Base-by-base conservation (phyloP, 2,888 invertebrate species). In the Elysia crispata region DNA sequence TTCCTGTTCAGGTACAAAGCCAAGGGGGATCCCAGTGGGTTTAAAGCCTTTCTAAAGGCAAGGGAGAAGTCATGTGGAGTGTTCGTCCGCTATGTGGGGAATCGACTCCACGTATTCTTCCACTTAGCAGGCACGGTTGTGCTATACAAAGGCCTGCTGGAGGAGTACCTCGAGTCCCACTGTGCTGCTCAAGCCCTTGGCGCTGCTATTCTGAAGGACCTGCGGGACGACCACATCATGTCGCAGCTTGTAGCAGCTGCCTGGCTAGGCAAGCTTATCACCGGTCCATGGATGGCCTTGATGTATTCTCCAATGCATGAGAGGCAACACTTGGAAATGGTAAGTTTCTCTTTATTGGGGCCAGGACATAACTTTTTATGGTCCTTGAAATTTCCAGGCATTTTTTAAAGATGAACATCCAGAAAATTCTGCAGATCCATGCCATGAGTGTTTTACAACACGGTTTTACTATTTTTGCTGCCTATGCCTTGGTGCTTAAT, bases 1-100 rank as follows among this genome's bases (percentile, higher is more conserved):
- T n/a, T n/a, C n/a, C n/a, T n/a, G n/a, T n/a, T n/a, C n/a, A n/a
- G 66, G 25, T 66, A 66, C 66, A 66, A 66, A 25, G 25, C 13
- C 8, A 30, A 30, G 23, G 25, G 66, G 8, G 66, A 66, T 25
- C 66, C 66, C 30, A 13, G 18, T 18, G 66, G 66, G 3, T 66
- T 66, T 66, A 11, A 25, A 66, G 25, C 66, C 11, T 66, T 66
- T 30, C 25, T 66, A 30, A 8, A 66, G 30, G 1, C 8, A 23
- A 13, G 25, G 28, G 25, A 30, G 8, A 11, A 23, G 18, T 23
- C 11, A 25, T 25, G 18, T 23, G 66, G 66, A 23, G 66, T 28
- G 8, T 23, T 66, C 3, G 66, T 66, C 13, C 11, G 66, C 11
- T 66, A 66, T 30, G 30, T 25, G 6, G 66, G 66, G 25, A 66